phyloP scores from a whole-genome alignment of 30 jellyfish, hydroid and myxozoan species.

The Hydra vulgaris region DNA sequence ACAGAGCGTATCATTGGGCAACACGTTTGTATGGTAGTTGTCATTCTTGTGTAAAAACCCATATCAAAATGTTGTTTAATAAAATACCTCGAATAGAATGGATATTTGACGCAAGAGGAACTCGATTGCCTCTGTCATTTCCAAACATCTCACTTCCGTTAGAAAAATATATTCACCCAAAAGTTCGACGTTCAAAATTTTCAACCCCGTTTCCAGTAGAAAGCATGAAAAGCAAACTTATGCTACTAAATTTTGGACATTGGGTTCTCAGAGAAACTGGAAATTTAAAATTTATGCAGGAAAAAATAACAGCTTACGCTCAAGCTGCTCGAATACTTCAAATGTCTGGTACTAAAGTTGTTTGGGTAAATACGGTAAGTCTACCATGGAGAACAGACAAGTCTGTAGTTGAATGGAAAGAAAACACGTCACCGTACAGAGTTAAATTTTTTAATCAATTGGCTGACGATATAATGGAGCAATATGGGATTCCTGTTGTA shows the following conservation, averaged over 20 bases:
- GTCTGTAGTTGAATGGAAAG: conserved; percentile 85
- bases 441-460: conserved; percentile 55
- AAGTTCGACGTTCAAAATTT: conserved; percentile 84
- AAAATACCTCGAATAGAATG: conserved; percentile 89
- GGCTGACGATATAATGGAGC: conserved; percentile 51
- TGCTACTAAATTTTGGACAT: conserved; percentile 73
- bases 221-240: conserved; percentile 47
- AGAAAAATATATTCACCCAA: conserved; percentile 83
- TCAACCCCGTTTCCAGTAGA: conserved; percentile 78
- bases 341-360: conserved; percentile 35
- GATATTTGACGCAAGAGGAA: conserved; percentile 96
- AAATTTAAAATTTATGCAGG: conserved; percentile 37
- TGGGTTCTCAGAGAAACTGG: conserved; percentile 85
- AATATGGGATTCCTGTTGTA: conserved; percentile 44
- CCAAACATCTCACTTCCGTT: conserved; percentile 58
- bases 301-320: conserved; percentile 61
- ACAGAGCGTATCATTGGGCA: conserved; percentile 96
- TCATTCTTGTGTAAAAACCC: conserved; percentile 83
- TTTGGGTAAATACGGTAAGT: conserved; percentile 86
- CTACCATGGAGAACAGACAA: conserved; percentile 89
- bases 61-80: conserved; percentile 77
- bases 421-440: conserved; percentile 86
- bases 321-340: conserved; percentile 36
- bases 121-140: conserved; percentile 67
- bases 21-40: conserved; percentile 88